phyloP scores from a whole-genome alignment of 2,113 vertebrate genomes.

The Capreolus pygargus region DNA sequence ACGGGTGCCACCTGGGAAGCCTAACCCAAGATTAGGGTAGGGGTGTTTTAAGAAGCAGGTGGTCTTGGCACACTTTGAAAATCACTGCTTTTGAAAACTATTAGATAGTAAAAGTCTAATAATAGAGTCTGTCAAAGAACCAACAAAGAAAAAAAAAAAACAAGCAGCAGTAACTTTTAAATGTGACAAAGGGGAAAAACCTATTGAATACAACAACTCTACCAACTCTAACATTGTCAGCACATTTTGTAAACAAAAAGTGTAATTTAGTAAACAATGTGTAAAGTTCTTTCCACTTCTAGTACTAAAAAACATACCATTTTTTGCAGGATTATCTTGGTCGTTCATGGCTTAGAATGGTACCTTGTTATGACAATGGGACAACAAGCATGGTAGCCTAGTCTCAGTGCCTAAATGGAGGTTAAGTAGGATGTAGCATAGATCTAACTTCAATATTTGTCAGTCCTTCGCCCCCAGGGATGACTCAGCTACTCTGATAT shows the following conservation, averaged over 20 bases:
- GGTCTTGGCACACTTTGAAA: slow-evolving; percentile 5
- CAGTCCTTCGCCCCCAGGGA: neutral
- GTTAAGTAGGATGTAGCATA: neutral
- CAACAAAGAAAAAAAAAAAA: neutral
- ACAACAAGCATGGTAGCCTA: neutral
- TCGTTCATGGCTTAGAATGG: neutral
- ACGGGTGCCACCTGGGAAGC: neutral
- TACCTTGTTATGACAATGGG: neutral
- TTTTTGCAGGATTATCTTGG: neutral
- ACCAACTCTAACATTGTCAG: neutral
- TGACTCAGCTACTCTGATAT: neutral
- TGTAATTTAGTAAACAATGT: neutral
- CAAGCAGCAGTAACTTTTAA: neutral
- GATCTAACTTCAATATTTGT: neutral
- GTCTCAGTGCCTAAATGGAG: neutral
- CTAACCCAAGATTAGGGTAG: neutral
- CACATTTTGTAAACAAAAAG: neutral
- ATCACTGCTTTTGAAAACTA: neutral
- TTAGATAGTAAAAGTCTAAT: slow-evolving; percentile 12
- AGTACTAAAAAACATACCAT: neutral
- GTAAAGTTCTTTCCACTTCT: neutral
- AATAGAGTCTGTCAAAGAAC: neutral
- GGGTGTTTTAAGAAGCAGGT: slow-evolving; percentile 29
- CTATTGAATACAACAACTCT: neutral
- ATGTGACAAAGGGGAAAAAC: neutral